Percentiles rank a stretch among this genome's conserved stretches.
These are phyloP conservation scores for Augochlorella aurata DNA, from an alignment of 2,888 invertebrate species.

Conservation along the genomic window DNA sequence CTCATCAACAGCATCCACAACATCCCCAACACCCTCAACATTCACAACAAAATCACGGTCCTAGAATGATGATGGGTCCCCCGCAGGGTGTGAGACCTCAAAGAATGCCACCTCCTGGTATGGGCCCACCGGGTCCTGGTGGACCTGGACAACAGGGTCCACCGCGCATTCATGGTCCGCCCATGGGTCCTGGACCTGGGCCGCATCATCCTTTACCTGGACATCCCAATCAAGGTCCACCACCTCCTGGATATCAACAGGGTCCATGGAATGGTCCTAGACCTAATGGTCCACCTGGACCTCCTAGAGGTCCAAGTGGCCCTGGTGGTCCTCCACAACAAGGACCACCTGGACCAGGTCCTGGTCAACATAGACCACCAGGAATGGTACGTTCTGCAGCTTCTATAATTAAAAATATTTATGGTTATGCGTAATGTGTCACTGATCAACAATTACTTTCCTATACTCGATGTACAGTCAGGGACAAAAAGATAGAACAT, in stretches of 20 bases:
- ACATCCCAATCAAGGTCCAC: slow-evolving; percentile 84
- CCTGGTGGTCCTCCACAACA: slow-evolving; percentile 86
- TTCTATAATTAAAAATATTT: not conserved
- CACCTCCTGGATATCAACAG: slow-evolving; percentile 85
- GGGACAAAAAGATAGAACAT: not conserved
- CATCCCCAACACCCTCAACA: slow-evolving; percentile 83
- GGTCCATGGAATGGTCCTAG: slow-evolving; percentile 85
- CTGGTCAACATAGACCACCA: slow-evolving; percentile 84
- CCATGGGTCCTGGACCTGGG: slow-evolving; percentile 83
- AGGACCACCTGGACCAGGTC: slow-evolving; percentile 83
- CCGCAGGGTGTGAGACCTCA: slow-evolving; percentile 81
- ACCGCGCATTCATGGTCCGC: slow-evolving; percentile 83
- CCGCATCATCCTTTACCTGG: slow-evolving; percentile 84
- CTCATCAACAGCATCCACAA: slow-evolving; percentile 83
- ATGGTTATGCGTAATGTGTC: not conserved
- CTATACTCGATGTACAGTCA: not conserved
- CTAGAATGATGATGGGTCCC: slow-evolving; percentile 85
- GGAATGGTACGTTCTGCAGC: slow-evolving; percentile 82
- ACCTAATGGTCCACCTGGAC: slow-evolving; percentile 84
- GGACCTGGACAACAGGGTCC: slow-evolving; percentile 83
- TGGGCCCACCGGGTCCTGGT: slow-evolving; percentile 83
- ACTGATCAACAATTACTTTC: not conserved
- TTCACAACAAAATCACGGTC: slow-evolving; percentile 83
- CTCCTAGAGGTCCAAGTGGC: slow-evolving; percentile 83
- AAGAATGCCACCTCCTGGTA: slow-evolving; percentile 81